Evolutionary conservation across 2,888 invertebrate genomes (phyloP), one percentile per base, ranked within the genome.

Genomic region (Mythimna loreyi): DNA sequence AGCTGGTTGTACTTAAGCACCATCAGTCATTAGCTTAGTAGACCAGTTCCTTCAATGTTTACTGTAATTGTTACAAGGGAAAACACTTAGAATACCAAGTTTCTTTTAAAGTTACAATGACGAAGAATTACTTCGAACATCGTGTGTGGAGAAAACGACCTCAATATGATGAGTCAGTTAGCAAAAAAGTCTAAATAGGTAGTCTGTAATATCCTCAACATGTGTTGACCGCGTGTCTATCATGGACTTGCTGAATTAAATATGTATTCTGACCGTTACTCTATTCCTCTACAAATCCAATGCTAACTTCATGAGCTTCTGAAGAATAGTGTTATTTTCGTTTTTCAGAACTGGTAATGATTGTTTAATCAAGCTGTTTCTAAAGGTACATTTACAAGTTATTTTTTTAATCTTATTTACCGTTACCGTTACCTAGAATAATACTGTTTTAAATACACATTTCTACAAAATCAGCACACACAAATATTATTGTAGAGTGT

Each of bases 1-100:
- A 79, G 50, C 72, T 66, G 71, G 80, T 75, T 81, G 67, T 85
- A 82, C 78, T 86, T 79, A 81, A 78, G 71, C 50, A 77, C 58
- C 56, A 78, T 78, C 63, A 77, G 83, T 64, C 86, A 84, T 86
- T 80, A 80, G 57, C 58, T 72, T 71, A 84, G 84, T 80, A 71
- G 78, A 87, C 85, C 80, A 78, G 87, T 86, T 82, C 72, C 73
- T 78, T 69, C 71, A 67, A 68, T 82, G 83, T 80, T 85, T 84
- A 79, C 81, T 80, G 64, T 75, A 80, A 81, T 85, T 71, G 83
- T 77, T 82, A 89, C 89, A 85, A 86, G 89, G 89, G 83, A 91
- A 90, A 87, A 85, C 87, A 90, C 87, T 89, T 87, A 83, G 67
- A 76, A 75, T 64, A 80, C 75, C 61, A 67, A 83, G 84, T 69